Evolutionary conservation across 1,140 invertebrate species (phyloP), one percentile per base, ranked within the genome.

Genomic region (Nomia melanderi): DNA sequence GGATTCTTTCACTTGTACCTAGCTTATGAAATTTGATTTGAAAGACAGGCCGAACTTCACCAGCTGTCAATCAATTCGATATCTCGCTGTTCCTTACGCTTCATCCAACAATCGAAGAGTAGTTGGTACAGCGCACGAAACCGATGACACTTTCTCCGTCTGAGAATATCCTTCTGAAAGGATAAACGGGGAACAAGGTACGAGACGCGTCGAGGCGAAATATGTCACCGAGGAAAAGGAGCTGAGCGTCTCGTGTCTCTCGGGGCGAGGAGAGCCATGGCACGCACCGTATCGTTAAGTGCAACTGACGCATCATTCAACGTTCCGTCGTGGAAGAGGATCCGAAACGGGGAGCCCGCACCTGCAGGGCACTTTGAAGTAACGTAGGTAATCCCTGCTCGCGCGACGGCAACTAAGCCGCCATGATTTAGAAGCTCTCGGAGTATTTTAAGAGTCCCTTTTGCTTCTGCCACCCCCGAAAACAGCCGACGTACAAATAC

Each of bases 301-400:
- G 82, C 82, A 76, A 86, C 79, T 86, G 86, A 85, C 88, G 77
- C 84, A 89, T 90, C 88, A 90, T 89, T 90, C 88, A 91, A 86
- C 86, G 86, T 87, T 87, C 87, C 74, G 85, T 87, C 88, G 87
- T 78, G 85, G 83, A 76, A 84, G 79, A 84, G 71, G 82, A 84
- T 82, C 84, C 84, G 83, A 90, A 88, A 87, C 87, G 81, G 82
- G 87, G 87, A 85, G 84, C 76, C 87, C 90, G 90, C 90, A 92
- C 90, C 90, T 92, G 90, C 91, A 92, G 87, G 89, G 85, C 89
- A 90, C 90, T 92, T 92, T 91, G 90, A 91, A 92, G 91, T 91
- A 89, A 90, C 81, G 86, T 88, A 86, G 87, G 85, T 92, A 92
- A 91, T 92, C 90, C 90, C 89, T 86, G 86, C 88, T 87, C 82